Percentiles rank a stretch among this genome's conserved stretches.
Evolutionary conservation across 92 coral and sea anemone genomes (phyloP).

Genomic region (Palythoa heliodiscus): DNA sequence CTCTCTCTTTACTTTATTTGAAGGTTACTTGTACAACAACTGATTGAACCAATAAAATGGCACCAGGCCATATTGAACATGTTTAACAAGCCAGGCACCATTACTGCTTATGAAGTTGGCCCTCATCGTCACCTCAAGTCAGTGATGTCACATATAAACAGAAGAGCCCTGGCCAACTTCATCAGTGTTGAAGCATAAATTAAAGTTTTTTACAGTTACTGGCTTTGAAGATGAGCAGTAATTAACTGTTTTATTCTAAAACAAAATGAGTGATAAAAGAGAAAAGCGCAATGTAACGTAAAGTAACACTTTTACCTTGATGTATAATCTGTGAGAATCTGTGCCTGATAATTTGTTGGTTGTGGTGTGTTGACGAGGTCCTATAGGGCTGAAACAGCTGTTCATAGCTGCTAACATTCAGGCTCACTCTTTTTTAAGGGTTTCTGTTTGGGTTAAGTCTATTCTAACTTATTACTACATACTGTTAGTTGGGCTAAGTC

Average conservation of each 20-base stretch:
- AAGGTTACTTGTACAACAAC: constrained; percentile 84
- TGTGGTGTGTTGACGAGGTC: too few relatives aligned
- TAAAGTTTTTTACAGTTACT: neutral
- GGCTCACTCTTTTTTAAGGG: too few relatives aligned
- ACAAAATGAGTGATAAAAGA: too few relatives aligned
- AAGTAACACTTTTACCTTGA: too few relatives aligned
- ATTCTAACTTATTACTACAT: neutral
- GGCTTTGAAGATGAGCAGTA: neutral
- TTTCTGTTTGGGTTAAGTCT: too few relatives aligned
- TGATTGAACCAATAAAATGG: constrained; percentile 95
- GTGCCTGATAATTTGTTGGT: too few relatives aligned
- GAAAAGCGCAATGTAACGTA: too few relatives aligned
- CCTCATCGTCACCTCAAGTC: constrained; percentile 89
- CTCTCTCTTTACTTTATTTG: neutral
- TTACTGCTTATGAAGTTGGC: constrained; percentile 76
- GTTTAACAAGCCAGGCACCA: constrained; percentile 39
- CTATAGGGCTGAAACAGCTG: too few relatives aligned
- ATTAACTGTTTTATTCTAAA: neutral
- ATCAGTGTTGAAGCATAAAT: constrained; percentile 62
- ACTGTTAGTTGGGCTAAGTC: too few relatives aligned
- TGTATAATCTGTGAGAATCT: too few relatives aligned
- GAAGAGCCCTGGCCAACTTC: constrained; percentile 55
- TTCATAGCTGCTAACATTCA: too few relatives aligned
- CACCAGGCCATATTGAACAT: constrained; percentile 58
- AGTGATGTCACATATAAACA: constrained; percentile 75